Evolutionary conservation across 1,140 invertebrate species (phyloP).

Genomic region (Homalodisca vitripennis): DNA sequence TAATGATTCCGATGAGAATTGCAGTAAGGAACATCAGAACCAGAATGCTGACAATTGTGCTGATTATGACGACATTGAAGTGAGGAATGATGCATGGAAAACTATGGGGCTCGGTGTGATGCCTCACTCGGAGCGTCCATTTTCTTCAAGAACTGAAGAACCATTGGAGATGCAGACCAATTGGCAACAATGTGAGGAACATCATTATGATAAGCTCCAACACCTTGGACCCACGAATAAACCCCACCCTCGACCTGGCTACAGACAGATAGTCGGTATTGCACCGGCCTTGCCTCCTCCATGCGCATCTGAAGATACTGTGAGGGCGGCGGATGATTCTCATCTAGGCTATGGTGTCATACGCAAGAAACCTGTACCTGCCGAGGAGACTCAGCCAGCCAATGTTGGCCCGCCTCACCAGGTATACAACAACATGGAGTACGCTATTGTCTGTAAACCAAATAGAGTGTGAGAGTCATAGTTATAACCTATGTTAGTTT

Average conservation of each 20-base stretch:
- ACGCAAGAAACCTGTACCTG: constrained; percentile 59
- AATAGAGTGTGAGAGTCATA: constrained; percentile 62
- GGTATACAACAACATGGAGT: constrained; percentile 71
- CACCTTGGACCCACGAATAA: constrained; percentile 73
- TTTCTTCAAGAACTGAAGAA: background rate
- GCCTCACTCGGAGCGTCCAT: constrained; percentile 50
- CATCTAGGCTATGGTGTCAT: constrained; percentile 75
- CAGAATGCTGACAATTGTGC: constrained; percentile 37
- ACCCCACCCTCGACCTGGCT: constrained; percentile 59
- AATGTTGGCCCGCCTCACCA: constrained; percentile 59
- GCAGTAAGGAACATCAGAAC: background rate
- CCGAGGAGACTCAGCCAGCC: constrained; percentile 48
- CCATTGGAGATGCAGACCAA: background rate
- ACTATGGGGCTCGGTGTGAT: constrained; percentile 71
- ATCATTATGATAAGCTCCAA: constrained; percentile 70
- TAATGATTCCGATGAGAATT: constrained; percentile 7
- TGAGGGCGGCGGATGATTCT: constrained; percentile 69
- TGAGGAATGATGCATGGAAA: constrained; percentile 71
- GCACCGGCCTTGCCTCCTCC: constrained; percentile 2
- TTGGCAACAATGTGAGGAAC: constrained; percentile 22
- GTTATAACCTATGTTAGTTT: too few species aligned
- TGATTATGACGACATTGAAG: constrained; percentile 67
- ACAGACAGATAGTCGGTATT: constrained; percentile 17
- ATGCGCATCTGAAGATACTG: background rate
- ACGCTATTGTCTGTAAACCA: constrained; percentile 77